A percentile compares a stretch with the other conserved stretches of the same genome.
These are phyloP conservation scores for Dione vanillae DNA, from an alignment of 2,888 invertebrate genomes.

Conservation along the genomic window DNA sequence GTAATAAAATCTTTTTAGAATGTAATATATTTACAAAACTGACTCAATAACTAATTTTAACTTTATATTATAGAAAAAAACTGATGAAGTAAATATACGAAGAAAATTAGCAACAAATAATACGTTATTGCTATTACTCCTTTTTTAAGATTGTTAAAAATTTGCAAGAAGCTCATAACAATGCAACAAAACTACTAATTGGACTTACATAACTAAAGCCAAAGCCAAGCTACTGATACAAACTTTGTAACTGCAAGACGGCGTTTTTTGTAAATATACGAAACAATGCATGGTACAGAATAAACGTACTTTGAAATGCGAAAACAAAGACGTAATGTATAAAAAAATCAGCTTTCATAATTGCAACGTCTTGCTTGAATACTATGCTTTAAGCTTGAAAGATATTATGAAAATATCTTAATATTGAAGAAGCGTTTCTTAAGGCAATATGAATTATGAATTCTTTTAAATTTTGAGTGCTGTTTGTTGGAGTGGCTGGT, in stretches of 20 bases:
- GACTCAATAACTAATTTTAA: too few relatives aligned
- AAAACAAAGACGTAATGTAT: conserved; percentile 23
- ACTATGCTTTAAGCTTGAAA: not conserved
- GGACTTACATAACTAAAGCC: conserved; percentile 10
- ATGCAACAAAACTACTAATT: not conserved
- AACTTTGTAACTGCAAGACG: not conserved
- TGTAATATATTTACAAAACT: too few relatives aligned
- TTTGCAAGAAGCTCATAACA: not conserved
- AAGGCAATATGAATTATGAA: not conserved
- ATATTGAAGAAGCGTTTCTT: conserved; percentile 9
- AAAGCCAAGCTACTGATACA: conserved; percentile 1
- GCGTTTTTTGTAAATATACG: not conserved
- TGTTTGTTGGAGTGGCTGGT: not conserved
- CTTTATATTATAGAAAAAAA: too few relatives aligned
- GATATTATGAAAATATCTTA: conserved; percentile 3
- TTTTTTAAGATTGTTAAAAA: not conserved
- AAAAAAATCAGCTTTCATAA: conserved; percentile 22
- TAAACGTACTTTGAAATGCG: conserved; percentile 5
- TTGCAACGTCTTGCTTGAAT: conserved; percentile 13
- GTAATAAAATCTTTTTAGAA: not conserved
- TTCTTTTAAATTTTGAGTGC: not conserved
- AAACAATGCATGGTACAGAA: conserved; percentile 13
- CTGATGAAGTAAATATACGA: too few relatives aligned
- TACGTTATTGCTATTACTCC: not conserved
- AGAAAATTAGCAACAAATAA: too few relatives aligned